Conservation (phyloP, 2,888 invertebrate genomes). For the Ethmia dodecea region DNA sequence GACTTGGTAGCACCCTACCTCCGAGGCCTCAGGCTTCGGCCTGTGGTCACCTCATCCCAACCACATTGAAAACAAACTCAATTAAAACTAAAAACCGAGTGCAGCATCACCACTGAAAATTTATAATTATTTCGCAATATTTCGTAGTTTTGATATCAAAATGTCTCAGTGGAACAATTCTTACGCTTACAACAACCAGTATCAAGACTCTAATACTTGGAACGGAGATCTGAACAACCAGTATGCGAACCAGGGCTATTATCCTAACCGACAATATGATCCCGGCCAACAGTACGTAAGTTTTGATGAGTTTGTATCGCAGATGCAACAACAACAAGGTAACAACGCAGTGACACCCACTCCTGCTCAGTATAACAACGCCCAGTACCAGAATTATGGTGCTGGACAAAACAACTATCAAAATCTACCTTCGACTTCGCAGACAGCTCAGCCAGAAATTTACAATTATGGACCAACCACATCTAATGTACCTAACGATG, state of each 20-base stretch:
- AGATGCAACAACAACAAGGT: constrained; percentile 65
- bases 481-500: constrained; percentile 32
- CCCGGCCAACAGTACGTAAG: constrained; percentile 59
- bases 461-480: constrained; percentile 39
- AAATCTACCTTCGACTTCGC: constrained; percentile 44
- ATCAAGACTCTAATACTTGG: constrained; percentile 49
- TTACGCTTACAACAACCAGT: constrained; percentile 58
- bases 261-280: constrained; percentile 27
- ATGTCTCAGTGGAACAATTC: constrained; percentile 73
- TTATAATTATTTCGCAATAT: constrained; percentile 39
- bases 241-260: constrained; percentile 52
- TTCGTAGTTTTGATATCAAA: constrained; percentile 19
- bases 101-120: constrained; percentile 13
- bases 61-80: constrained; percentile 21
- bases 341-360: constrained; percentile 33
- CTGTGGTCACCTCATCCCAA: constrained; percentile 44
- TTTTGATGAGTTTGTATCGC: constrained; percentile 62
- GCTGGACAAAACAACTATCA: constrained; percentile 50
- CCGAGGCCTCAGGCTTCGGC: constrained; percentile 64
- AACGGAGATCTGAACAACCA: constrained; percentile 51
- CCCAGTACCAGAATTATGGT: constrained; percentile 51
- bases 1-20: constrained; percentile 29
- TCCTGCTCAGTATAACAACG: constrained; percentile 38
- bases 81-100: constrained; percentile 3
- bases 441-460: constrained; percentile 38